Conservation (phyloP, 37 sponge, comb jelly and placozoan species). For the Dysidea cf. avara region DNA sequence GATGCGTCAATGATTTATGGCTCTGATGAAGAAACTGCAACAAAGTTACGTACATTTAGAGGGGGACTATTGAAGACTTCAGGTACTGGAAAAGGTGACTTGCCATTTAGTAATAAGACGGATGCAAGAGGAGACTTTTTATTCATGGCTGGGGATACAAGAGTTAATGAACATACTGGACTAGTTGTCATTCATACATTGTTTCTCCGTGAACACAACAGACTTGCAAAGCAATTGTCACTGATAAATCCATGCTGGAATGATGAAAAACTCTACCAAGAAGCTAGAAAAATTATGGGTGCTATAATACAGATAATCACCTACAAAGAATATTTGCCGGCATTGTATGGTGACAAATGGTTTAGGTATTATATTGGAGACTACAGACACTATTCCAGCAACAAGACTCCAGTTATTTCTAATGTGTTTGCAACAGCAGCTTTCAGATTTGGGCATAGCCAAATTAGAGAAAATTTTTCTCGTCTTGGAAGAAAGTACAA, state of each 20-base stretch:
- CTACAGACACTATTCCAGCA: constrained; percentile 44
- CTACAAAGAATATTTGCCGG: constrained; percentile 67
- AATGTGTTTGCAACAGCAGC: constrained; percentile 77
- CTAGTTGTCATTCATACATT: constrained; percentile 93
- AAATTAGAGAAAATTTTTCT: constrained; percentile 21
- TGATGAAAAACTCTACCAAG: too few species aligned
- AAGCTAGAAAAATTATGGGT: too few species aligned
- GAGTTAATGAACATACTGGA: constrained; percentile 79
- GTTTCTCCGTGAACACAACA: constrained; percentile 95
- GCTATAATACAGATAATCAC: too few species aligned
- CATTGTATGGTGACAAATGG: constrained; percentile 44
- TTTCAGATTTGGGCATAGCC: constrained; percentile 73
- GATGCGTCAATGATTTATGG: constrained; percentile 85
- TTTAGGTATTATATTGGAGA: constrained; percentile 29
- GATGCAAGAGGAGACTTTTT: constrained; percentile 17
- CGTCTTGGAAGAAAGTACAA: constrained; percentile 50
- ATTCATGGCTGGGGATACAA: constrained; percentile 77
- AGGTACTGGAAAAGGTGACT: constrained; percentile 40
- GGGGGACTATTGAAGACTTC: constrained; percentile 55
- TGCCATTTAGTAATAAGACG: constrained; percentile 46
- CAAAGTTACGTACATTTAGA: constrained; percentile 21
- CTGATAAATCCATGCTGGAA: constrained; percentile 86
- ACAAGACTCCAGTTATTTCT: constrained; percentile 47
- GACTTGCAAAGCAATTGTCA: constrained; percentile 67
- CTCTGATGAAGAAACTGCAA: too few species aligned